Conservation (phyloP, 2,113 vertebrate genomes). For the Heloderma charlesbogerti region DNA sequence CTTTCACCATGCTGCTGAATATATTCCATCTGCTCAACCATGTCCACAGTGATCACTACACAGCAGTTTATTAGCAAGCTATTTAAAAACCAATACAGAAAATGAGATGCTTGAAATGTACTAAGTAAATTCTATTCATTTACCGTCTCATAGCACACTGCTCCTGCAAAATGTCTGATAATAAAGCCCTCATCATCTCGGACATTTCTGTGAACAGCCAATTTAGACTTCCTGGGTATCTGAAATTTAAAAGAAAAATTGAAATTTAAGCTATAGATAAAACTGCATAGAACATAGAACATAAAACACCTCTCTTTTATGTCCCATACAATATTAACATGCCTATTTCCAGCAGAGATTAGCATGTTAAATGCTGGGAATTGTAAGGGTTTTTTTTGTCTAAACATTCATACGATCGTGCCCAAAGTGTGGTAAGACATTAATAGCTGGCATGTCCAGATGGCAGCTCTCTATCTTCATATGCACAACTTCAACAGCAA, state of each 20-base stretch:
- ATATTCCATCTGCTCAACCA: not conserved
- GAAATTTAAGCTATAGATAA: slow-evolving; percentile 31
- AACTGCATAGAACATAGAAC: not conserved
- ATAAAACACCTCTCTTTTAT: not conserved
- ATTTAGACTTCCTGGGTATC: slow-evolving; percentile 97
- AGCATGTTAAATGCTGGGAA: too few relatives aligned
- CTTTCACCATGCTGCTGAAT: slow-evolving; percentile 8
- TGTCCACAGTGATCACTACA: not conserved
- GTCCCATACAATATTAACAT: not conserved
- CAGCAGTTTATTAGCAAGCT: not conserved
- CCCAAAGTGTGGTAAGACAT: not conserved
- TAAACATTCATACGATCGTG: too few relatives aligned
- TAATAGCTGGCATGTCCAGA: not conserved
- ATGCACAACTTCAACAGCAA: not conserved
- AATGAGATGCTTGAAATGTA: not conserved
- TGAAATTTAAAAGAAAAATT: slow-evolving; percentile 67
- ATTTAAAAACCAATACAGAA: not conserved
- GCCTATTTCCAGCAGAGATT: not conserved
- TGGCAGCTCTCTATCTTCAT: not conserved
- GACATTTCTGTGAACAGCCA: slow-evolving; percentile 94
- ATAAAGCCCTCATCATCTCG: slow-evolving; percentile 98
- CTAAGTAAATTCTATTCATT: slow-evolving; percentile 21
- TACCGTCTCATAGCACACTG: slow-evolving; percentile 98
- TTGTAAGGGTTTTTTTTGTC: too few relatives aligned
- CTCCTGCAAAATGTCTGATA: slow-evolving; percentile 95